Base-by-base conservation (phyloP, 2,797 vertebrate species). In the Gadopsis bispinosus region DNA sequence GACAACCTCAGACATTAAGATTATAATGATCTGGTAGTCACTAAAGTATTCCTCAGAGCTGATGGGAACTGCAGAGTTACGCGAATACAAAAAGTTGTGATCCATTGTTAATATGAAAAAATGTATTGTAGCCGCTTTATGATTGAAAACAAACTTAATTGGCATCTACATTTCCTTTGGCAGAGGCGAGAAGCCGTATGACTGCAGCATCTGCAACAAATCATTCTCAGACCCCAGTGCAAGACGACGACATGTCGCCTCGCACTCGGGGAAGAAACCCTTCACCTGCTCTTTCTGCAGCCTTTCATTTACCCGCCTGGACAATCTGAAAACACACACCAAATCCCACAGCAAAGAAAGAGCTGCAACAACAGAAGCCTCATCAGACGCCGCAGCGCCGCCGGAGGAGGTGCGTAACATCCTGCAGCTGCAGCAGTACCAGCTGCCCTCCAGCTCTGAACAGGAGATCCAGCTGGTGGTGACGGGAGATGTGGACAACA, bases 161-260 rank as follows among this genome's bases (percentile, higher is more conserved):
- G 7, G 47, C 9, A 17, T 33, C 19, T 7, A 10, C 26, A 61
- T 68, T 29, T 64, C 72, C 45, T 83, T 80, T 91, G 93, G 10
- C 90, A 99, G 98, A 92, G 98, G 98, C 55, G 98, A 99, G 92
- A 99, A 99, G 91, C 98, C 98, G 0, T 99, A 97, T 68, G 83
- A 94, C 9, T 99, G 98, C 86, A 91, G 86, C 82, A 89, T 96
- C 89, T 99, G 98, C 31, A 94, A 95, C 78, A 99, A 98, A 87
- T 96, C 96, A 4, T 99, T 99, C 93, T 97, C 97, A 0, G 98
- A 99, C 91, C 95, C 97, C 66, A 99, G 98, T 19, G 97, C 98
- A 1, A 96, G 96, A 77, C 94, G 98, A 62, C 96, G 98, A 56
- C 98, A 99, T 2, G 96, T 96, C n/a, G 95, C 96, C 60, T 96